Evolutionary conservation across 2,888 invertebrate species (phyloP).

Genomic region (Caenorhabditis imperialis): DNA sequence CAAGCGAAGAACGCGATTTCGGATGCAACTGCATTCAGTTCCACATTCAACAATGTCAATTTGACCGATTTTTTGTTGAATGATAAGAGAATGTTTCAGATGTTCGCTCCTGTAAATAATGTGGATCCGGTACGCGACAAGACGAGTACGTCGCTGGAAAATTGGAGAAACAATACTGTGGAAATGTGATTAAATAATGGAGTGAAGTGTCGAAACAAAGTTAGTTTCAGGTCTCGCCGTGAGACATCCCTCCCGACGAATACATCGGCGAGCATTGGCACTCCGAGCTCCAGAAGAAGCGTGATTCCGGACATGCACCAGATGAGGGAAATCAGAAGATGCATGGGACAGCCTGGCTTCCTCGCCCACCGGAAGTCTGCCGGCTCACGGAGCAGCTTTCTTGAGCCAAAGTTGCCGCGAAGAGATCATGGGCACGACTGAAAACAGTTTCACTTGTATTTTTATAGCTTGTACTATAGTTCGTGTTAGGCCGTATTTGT

Average conservation of each 20-base stretch:
- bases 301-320: constrained; percentile 4
- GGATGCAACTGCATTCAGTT: constrained; percentile 33
- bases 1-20: constrained; percentile 1
- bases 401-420: background rate
- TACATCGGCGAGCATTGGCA: background rate
- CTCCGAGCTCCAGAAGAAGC: constrained; percentile 15
- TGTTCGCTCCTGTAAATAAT: constrained; percentile 24
- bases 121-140: constrained; percentile 21
- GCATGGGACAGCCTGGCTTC: constrained; percentile 33
- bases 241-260: background rate
- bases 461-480: too few relatives aligned
- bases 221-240: too few relatives aligned
- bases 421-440: background rate
- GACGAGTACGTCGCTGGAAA: constrained; percentile 35
- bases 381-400: constrained; percentile 2
- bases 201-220: too few relatives aligned
- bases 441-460: background rate
- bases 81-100: constrained; percentile 22
- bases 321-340: constrained; percentile 31
- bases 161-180: constrained; percentile 15
- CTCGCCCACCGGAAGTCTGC: constrained; percentile 26
- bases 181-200: constrained; percentile 10
- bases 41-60: constrained; percentile 41
- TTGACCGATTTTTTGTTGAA: too few relatives aligned
- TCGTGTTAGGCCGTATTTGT: too few relatives aligned